Evolutionary conservation across 2,797 vertebrate genomes (phyloP).

Genomic region (Xerus rutilus): DNA sequence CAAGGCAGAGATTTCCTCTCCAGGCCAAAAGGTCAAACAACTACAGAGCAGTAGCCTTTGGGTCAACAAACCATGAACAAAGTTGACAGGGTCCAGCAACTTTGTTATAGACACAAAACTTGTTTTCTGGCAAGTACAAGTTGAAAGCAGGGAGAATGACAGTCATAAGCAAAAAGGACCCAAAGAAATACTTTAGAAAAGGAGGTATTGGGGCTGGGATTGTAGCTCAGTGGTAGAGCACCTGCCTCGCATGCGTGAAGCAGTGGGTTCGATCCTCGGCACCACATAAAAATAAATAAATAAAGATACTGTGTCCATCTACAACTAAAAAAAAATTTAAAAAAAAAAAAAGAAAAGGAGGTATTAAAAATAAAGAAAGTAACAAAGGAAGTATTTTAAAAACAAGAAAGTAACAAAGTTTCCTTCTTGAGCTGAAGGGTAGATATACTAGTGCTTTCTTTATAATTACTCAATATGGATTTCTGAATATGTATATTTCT

Average conservation of each 20-base stretch:
- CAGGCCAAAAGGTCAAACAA: slow-evolving; percentile 54
- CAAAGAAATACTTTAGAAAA: slow-evolving; percentile 20
- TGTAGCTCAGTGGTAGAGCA: too few relatives aligned
- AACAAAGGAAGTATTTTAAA: neutral
- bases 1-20: slow-evolving; percentile 70
- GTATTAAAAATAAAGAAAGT: neutral
- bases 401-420: slow-evolving; percentile 30
- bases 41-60: neutral
- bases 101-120: neutral
- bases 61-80: slow-evolving; percentile 32
- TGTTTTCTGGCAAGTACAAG: neutral
- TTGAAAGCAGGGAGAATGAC: neutral
- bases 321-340: too few relatives aligned
- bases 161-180: slow-evolving; percentile 6
- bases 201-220: too few relatives aligned
- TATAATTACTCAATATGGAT: neutral
- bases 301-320: too few relatives aligned
- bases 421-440: neutral
- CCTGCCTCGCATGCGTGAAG: too few relatives aligned
- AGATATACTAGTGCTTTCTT: neutral
- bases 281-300: too few relatives aligned
- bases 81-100: neutral
- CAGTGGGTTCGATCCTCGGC: too few relatives aligned
- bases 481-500: slow-evolving; percentile 31
- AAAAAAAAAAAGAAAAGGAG: too few relatives aligned